phyloP scores from a whole-genome alignment of 1,140 invertebrate species.

The Apis mellifera region DNA sequence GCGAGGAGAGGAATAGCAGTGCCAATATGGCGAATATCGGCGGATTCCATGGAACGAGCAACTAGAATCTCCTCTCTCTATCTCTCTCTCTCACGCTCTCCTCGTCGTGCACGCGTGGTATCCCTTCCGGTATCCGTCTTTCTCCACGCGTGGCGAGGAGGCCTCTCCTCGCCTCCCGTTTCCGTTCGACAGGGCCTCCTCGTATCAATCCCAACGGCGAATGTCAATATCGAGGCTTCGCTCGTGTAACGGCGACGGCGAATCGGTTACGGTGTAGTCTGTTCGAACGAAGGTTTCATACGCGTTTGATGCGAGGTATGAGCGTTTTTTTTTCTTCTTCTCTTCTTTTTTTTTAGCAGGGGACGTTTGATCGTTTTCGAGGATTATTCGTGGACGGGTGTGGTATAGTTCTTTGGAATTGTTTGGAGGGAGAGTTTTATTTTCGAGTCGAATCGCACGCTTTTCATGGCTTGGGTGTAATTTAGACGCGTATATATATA shows the following conservation, averaged over 20 bases:
- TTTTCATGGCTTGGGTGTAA: no score
- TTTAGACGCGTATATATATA: no score
- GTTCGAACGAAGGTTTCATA: background rate
- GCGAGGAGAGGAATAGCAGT: slow-evolving; percentile 57
- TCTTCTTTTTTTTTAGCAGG: no score
- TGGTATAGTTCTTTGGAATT: no score
- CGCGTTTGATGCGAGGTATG: background rate
- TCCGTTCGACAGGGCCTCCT: background rate
- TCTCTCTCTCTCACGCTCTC: background rate
- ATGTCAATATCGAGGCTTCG: slow-evolving; percentile 48
- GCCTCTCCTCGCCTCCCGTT: background rate
- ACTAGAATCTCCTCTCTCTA: slow-evolving; percentile 5
- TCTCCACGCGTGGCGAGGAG: background rate
- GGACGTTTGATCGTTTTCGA: background rate
- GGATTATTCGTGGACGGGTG: background rate
- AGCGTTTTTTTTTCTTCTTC: no score
- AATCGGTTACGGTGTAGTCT: slow-evolving; percentile 3
- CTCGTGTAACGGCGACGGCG: slow-evolving; percentile 4
- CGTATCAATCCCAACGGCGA: slow-evolving; percentile 46
- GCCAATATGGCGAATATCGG: slow-evolving; percentile 64
- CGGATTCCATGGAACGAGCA: slow-evolving; percentile 43
- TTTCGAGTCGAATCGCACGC: no score
- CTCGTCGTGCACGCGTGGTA: background rate
- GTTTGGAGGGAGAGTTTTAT: no score
- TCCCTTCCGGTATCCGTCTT: background rate